These are phyloP conservation scores for Rhinella marina DNA, from an alignment of 2,797 vertebrate species.

Conservation along the genomic window DNA sequence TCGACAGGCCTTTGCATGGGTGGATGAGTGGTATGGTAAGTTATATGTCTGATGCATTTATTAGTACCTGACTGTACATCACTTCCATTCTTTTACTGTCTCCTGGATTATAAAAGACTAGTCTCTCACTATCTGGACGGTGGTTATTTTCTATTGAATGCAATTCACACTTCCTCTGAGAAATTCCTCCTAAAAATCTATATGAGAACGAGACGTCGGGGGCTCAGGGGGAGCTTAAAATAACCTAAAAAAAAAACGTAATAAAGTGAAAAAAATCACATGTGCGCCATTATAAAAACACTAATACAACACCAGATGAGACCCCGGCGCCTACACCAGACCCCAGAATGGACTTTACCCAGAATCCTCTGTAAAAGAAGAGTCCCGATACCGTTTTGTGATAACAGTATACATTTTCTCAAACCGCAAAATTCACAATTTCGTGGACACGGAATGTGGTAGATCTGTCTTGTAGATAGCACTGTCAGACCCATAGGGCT, in stretches of 20 bases:
- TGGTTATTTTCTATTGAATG: background rate
- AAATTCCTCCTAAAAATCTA: background rate
- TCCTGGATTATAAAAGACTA: background rate
- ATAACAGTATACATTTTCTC: too few species aligned
- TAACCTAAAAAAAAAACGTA: background rate
- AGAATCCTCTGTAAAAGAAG: background rate
- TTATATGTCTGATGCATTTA: background rate
- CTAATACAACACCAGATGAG: background rate
- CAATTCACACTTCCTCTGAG: background rate
- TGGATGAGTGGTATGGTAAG: conserved; percentile 81
- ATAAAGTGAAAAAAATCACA: background rate
- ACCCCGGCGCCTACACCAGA: background rate
- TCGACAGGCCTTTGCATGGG: conserved; percentile 78
- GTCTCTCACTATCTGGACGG: background rate
- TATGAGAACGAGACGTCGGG: background rate
- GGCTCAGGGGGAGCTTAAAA: background rate
- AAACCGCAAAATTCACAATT: too few species aligned
- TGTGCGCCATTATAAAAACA: background rate
- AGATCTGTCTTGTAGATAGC: too few species aligned
- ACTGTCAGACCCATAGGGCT: too few species aligned
- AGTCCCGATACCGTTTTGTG: too few species aligned
- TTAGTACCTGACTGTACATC: too few species aligned
- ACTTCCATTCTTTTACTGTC: too few species aligned
- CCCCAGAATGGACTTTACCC: background rate
- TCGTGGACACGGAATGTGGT: too few species aligned